Base-by-base conservation (phyloP, 2,113 vertebrate genomes). In the Indicator indicator region DNA sequence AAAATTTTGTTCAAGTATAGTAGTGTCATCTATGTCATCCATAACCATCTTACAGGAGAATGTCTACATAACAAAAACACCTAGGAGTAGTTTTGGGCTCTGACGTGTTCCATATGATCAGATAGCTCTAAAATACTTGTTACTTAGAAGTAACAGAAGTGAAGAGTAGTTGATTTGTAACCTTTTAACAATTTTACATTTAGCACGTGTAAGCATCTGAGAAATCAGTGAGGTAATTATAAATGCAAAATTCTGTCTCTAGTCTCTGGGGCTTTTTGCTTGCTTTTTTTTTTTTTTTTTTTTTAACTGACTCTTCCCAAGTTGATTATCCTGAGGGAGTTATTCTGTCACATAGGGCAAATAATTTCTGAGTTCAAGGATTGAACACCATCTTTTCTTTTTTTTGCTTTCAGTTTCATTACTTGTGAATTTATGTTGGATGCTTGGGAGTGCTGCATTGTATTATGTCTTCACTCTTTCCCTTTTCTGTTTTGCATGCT, bases 401-500 rank as follows among this genome's bases (percentile, higher is more conserved):
- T 79, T 95, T 84, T 95, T 54, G 60, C 42, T 93, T 95, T 93
- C 86, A 94, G 63, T 75, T 93, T 79, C 50, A 44, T 92, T 94
- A 70, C 46, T 94, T 91, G 46, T 0, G 5, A 87, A 28, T 77
- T 94, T 95, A 21, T 84, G 52, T 89, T 96, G 65, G 81, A 63
- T 93, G 28, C 71, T 92, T 90, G 77, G 46, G 21, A 92, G 21
- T 83, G 89, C 60, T 86, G 54, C 79, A 32, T 44, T 91, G 32
- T 82, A 21, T 86, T 90, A 42, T 74, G 55, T 88, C 68, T 83
- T 86, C 90, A 92, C 70, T 84, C 52, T 86, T 86, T 63, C 94
- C 78, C 80, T 84, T 94, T 92, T 89, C 86, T 93, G 74, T 96
- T 94, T 97, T 95, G 93, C 92, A 91, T 96, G 93, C 91, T 65